These are phyloP conservation scores for Umimayanthus kanabou DNA, from an alignment of 92 coral and sea anemone species.

Conservation along the genomic window DNA sequence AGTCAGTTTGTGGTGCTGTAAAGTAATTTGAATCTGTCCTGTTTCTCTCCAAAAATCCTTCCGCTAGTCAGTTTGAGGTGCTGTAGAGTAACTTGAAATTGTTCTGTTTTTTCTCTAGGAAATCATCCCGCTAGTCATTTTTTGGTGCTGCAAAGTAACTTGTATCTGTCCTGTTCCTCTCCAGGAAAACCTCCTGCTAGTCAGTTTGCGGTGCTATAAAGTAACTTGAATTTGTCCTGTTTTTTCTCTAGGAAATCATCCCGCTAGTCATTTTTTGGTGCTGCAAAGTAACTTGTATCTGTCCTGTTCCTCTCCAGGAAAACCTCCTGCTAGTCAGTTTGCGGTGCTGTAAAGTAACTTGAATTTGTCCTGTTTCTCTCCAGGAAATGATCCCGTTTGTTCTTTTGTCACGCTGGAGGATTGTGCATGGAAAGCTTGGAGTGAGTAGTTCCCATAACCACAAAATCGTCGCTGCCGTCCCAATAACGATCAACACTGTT, in stretches of 20 bases:
- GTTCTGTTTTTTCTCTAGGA: not conserved
- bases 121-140: slow-evolving; percentile 61
- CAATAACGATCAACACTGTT: not conserved
- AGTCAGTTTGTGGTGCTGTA: not conserved
- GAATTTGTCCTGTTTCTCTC: not conserved
- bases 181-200: no score
- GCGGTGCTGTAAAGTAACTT: not conserved
- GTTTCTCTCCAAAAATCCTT: not conserved
- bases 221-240: not conserved
- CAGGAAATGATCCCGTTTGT: slow-evolving; percentile 63
- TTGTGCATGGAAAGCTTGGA: slow-evolving; percentile 86
- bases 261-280: not conserved
- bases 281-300: not conserved
- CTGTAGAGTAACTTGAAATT: no score
- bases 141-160: slow-evolving; percentile 7
- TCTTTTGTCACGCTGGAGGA: slow-evolving; percentile 46
- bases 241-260: not conserved
- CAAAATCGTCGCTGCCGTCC: not conserved
- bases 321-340: no score
- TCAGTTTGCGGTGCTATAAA: not conserved
- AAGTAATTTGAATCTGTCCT: not conserved
- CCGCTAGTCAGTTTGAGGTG: no score
- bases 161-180: no score
- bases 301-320: slow-evolving; percentile 5
- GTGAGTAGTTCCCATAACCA: slow-evolving; percentile 46